phyloP scores from a whole-genome alignment of 2,888 invertebrate species.

The Oscheius sp. region DNA sequence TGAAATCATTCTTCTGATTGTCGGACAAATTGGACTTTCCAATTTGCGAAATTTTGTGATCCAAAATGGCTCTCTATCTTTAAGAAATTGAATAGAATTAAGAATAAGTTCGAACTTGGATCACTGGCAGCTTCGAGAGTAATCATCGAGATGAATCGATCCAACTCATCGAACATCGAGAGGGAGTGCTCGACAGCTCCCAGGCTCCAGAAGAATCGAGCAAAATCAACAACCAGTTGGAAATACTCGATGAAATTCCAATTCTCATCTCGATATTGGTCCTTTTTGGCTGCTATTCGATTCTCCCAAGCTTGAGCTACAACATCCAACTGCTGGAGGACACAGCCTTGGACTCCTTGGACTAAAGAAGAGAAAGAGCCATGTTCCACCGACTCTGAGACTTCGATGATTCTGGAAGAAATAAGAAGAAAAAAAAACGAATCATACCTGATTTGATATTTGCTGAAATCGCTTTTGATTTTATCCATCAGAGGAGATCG shows the following conservation, averaged over 20 bases:
- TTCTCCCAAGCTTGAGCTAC: conserved; percentile 51
- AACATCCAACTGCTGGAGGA: conserved; percentile 46
- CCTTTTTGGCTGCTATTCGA: neutral
- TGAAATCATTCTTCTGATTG: neutral
- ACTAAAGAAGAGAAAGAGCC: conserved; percentile 42
- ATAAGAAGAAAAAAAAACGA: neutral
- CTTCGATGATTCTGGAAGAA: conserved; percentile 44
- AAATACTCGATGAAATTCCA: conserved; percentile 27
- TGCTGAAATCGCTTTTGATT: conserved; percentile 61
- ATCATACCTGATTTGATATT: conserved; percentile 42
- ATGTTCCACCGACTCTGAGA: conserved; percentile 53
- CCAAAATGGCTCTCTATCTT: conserved; percentile 9
- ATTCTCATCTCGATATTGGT: conserved; percentile 11
- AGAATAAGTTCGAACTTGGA: neutral
- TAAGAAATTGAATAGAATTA: neutral
- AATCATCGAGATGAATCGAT: conserved; percentile 40
- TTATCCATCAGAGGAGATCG: conserved; percentile 59
- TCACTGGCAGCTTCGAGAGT: conserved; percentile 34
- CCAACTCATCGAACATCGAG: conserved; percentile 55
- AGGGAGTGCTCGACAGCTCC: conserved; percentile 53
- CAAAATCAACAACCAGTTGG: conserved; percentile 38
- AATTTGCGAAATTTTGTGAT: conserved; percentile 4
- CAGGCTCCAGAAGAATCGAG: conserved; percentile 49
- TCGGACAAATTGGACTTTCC: conserved; percentile 13
- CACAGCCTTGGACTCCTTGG: conserved; percentile 38